Base-by-base conservation (phyloP, 2,888 invertebrate species). In the Suillia variegata region DNA sequence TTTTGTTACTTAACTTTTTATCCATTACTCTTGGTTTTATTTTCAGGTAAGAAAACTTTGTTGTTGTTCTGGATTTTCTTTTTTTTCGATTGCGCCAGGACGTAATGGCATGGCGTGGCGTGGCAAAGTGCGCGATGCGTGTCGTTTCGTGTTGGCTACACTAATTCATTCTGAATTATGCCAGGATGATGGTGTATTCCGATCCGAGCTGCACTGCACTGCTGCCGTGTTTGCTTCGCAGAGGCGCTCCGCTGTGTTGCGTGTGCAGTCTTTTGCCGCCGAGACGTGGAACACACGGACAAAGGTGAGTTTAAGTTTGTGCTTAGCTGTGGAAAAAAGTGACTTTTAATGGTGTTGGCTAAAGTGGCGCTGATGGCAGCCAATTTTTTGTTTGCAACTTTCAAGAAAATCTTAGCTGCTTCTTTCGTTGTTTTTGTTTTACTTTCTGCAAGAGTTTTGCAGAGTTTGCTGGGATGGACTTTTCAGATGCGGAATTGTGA, bases 1-100 rank as follows among this genome's bases (percentile, higher is more conserved):
- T 67, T 63, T 63, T 64, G 59, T 64, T 67, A 62, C 65, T 33
- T 59, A 56, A 59, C 55, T 54, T 48, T 61, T 63, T n/a, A n/a
- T n/a, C n/a, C 61, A 49, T 48, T 59, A 49, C 54, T 56, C 42
- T 50, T 26, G 5, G 26, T 26, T 18, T 26, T 26, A 38, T 38
- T 38, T 38, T 38, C 38, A 38, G 31, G 5, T 31, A 12, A 31
- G 6, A 8, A 31, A 31, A 31, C 31, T 31, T 5, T 8, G 6
- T 38, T 8, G 38, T n/a, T 8, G n/a, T 38, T 38, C n/a, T 8
- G n/a, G n/a, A 8, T 4, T 38, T 38, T 38, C 4, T 8, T 38
- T 38, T n/a, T 38, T 8, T 8, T n/a, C n/a, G n/a, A 4, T n/a
- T 38, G 38, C 13, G 38, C 38, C 3, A n/a, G 10, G 6, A n/a